Conservation (phyloP, 2,113 vertebrate species). For the Cariama cristata region DNA sequence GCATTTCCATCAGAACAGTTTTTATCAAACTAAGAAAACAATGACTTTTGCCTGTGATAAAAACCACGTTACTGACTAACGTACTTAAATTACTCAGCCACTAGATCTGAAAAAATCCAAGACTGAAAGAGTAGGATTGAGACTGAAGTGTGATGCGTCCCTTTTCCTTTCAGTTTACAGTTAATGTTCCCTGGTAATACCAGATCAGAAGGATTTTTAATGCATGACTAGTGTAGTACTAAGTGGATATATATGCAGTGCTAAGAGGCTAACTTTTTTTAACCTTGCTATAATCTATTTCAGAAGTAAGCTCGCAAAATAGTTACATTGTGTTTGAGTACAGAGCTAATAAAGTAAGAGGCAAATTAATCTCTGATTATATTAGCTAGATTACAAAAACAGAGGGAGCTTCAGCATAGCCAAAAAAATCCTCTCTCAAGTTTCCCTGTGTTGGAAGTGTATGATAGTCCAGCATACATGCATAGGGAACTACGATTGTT, state of each 20-base stretch:
- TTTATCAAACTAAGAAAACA: not conserved
- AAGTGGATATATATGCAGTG: not conserved
- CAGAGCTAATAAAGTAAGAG: not conserved
- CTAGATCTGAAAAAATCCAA: not conserved
- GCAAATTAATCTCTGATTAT: constrained; percentile 30
- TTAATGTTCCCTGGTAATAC: constrained; percentile 1
- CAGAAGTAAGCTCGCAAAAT: constrained; percentile 17
- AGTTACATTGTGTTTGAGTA: not conserved
- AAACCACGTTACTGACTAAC: not conserved
- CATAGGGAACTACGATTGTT: not conserved
- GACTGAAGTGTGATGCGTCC: not conserved
- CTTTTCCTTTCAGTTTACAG: not conserved
- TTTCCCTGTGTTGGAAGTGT: not conserved
- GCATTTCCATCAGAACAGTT: not conserved
- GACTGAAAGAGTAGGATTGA: not conserved
- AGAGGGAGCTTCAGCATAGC: not conserved
- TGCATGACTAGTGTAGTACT: not conserved
- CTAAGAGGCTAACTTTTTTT: constrained; percentile 1
- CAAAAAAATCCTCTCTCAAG: not conserved
- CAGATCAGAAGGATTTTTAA: constrained; percentile 23
- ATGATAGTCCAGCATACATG: not conserved
- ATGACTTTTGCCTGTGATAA: not conserved
- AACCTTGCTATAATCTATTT: not conserved
- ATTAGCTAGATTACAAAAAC: not conserved
- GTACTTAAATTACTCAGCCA: not conserved